A percentile compares a stretch with the other conserved stretches of the same genome.
Evolutionary conservation across 2,113 vertebrate species (phyloP).

Genomic region (Okapia johnstoni): DNA sequence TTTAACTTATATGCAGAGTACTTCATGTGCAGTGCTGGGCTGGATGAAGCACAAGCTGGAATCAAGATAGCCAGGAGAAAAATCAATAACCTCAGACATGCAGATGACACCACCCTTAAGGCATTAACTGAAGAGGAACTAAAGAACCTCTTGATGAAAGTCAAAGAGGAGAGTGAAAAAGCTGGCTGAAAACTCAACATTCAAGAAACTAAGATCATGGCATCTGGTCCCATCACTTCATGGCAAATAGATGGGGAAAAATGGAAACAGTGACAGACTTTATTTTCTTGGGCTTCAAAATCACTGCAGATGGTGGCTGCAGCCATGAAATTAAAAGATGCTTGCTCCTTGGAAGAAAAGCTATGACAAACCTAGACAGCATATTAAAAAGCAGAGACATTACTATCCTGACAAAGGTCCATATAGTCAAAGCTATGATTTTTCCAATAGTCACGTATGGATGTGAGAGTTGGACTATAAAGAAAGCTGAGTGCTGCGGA

Average conservation of each 20-base stretch:
- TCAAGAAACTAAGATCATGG: background rate
- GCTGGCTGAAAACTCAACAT: background rate
- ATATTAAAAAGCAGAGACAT: background rate
- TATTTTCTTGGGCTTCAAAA: background rate
- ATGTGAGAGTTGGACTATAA: background rate
- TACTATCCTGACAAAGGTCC: background rate
- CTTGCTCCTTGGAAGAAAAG: background rate
- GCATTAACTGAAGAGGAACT: background rate
- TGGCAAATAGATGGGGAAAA: background rate
- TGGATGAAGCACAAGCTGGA: background rate
- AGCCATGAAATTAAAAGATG: background rate
- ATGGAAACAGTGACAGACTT: background rate
- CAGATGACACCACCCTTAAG: background rate
- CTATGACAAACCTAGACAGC: background rate
- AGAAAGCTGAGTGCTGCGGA: background rate
- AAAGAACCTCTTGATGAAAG: background rate
- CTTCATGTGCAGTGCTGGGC: background rate
- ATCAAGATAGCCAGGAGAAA: fast-evolving
- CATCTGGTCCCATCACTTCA: background rate
- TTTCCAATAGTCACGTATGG: background rate
- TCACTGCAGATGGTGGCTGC: background rate
- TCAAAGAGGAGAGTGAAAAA: background rate
- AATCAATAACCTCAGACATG: background rate
- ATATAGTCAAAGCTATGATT: background rate
- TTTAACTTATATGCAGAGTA: background rate